These are phyloP conservation scores for Amblyjoppa fuscipennis DNA, from an alignment of 2,888 invertebrate genomes.

Conservation along the genomic window DNA sequence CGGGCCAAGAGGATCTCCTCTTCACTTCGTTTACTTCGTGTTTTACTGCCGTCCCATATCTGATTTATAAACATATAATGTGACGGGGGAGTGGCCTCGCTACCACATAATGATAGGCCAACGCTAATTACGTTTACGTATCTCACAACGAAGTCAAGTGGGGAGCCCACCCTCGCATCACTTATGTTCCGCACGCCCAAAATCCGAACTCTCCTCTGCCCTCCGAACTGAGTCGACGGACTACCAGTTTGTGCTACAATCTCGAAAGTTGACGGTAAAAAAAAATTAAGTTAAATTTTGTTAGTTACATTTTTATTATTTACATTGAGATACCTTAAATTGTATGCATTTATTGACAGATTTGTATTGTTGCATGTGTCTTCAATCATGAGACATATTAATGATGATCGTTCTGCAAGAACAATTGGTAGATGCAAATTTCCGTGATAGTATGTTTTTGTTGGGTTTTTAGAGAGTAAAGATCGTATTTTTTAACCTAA, in stretches of 20 bases:
- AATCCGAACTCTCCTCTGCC: conserved; percentile 7
- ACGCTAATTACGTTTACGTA: conserved; percentile 85
- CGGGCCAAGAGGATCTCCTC: conserved; percentile 47
- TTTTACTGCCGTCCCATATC: conserved; percentile 77
- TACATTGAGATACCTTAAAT: too few relatives aligned
- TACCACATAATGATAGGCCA: conserved; percentile 85
- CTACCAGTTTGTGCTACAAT: neutral
- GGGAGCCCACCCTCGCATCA: conserved; percentile 66
- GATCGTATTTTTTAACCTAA: too few relatives aligned
- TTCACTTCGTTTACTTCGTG: conserved; percentile 75
- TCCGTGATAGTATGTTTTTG: too few relatives aligned
- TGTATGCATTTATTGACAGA: too few relatives aligned
- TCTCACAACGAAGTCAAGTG: conserved; percentile 62
- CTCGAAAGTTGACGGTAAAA: neutral
- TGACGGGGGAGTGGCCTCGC: conserved; percentile 85
- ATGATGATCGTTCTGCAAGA: too few relatives aligned
- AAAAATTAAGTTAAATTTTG: neutral
- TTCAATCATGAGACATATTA: too few relatives aligned
- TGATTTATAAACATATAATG: conserved; percentile 86
- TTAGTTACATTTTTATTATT: too few relatives aligned
- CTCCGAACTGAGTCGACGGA: neutral
- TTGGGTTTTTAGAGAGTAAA: too few relatives aligned
- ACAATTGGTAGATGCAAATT: too few relatives aligned
- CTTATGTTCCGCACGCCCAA: conserved; percentile 42
- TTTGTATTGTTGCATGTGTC: too few relatives aligned